phyloP scores from a whole-genome alignment of 2,888 invertebrate genomes.

The Cistogaster globosa region DNA sequence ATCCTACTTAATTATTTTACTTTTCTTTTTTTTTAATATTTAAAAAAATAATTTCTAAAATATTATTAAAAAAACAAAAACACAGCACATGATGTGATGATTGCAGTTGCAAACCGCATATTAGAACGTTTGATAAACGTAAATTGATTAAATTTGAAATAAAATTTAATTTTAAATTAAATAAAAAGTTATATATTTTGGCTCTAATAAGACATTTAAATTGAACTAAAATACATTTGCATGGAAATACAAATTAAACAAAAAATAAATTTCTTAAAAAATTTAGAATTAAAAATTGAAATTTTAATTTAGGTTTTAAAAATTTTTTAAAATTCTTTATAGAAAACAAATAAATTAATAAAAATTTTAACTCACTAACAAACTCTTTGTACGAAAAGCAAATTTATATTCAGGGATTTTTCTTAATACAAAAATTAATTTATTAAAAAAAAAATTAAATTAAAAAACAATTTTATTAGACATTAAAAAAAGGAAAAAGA shows the following conservation, averaged over 20 bases:
- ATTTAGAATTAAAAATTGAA: constrained; percentile 58
- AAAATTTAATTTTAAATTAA: constrained; percentile 12
- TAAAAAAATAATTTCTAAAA: not conserved
- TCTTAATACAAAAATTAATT: constrained; percentile 62
- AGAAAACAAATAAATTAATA: constrained; percentile 9
- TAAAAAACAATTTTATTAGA: constrained; percentile 55
- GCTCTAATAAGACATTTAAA: constrained; percentile 4
- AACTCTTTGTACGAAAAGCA: constrained; percentile 76
- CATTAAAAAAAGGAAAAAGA: constrained; percentile 24
- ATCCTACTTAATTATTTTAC: not conserved
- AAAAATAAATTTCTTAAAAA: constrained; percentile 63
- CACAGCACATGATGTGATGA: constrained; percentile 79
- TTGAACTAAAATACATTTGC: constrained; percentile 4
- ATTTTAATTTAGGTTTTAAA: constrained; percentile 50
- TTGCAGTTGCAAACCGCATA: constrained; percentile 79
- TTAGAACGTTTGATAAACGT: constrained; percentile 64
- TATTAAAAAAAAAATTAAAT: constrained; percentile 54
- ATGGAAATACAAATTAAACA: constrained; percentile 23
- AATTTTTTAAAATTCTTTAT: constrained; percentile 17
- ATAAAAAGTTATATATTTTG: constrained; percentile 33
- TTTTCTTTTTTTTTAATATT: constrained; percentile 26
- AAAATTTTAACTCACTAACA: constrained; percentile 43
- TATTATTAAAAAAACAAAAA: constrained; percentile 54
- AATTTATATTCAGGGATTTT: constrained; percentile 81
- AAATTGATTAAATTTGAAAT: constrained; percentile 38